A percentile compares a stretch with the other conserved stretches of the same genome.
phyloP scores from a whole-genome alignment of 1,140 invertebrate species.

The Pseudomyrmex dendroicus region DNA sequence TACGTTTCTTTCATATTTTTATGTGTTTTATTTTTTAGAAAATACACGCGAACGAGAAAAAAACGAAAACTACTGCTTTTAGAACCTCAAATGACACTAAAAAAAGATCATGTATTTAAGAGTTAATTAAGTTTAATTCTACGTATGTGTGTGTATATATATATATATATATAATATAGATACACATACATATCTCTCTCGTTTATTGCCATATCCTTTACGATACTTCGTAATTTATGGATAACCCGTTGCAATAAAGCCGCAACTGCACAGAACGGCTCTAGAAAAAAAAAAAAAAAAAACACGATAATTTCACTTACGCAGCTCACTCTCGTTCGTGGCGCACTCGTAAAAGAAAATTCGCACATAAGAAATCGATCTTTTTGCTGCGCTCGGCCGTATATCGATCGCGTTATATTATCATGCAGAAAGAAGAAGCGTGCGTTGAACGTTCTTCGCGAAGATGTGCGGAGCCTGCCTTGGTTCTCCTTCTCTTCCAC shows the following conservation, averaged over 20 bases:
- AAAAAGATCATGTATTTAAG: conserved; percentile 19
- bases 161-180: too few relatives aligned
- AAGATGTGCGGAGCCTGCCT: conserved; percentile 25
- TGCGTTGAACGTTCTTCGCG: conserved; percentile 23
- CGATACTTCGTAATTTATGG: conserved; percentile 47
- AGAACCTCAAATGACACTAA: conserved; percentile 12
- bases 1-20: conserved; percentile 4
- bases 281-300: conserved; percentile 24
- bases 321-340: neutral
- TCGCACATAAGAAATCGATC: conserved; percentile 47
- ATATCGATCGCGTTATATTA: conserved; percentile 54
- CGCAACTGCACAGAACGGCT: conserved; percentile 10
- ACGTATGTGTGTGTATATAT: neutral
- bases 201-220: conserved; percentile 50
- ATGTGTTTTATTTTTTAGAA: neutral
- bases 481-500: conserved; percentile 3
- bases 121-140: conserved; percentile 53
- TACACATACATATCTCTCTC: neutral
- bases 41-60: neutral
- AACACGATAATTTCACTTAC: conserved; percentile 53
- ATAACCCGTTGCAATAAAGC: conserved; percentile 50
- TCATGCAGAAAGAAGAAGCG: neutral
- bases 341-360: conserved; percentile 49
- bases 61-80: neutral
- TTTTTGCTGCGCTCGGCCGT: conserved; percentile 12